Base-by-base conservation (phyloP, 2,797 vertebrate species). In the Platyrinchus mystaceus region DNA sequence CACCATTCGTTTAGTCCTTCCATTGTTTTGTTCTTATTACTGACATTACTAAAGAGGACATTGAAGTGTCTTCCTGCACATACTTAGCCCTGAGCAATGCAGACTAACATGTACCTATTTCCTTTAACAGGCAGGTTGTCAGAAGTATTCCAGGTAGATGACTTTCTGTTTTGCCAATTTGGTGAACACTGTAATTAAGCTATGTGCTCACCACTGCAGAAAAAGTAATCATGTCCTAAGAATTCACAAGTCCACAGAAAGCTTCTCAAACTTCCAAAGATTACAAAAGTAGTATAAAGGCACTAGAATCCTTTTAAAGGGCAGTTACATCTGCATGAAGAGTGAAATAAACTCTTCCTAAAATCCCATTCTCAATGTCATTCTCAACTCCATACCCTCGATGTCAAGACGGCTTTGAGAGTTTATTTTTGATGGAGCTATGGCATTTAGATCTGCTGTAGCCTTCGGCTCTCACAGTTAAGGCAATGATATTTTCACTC, bases 401-500 rank as follows among this genome's bases (percentile, higher is more conserved):
- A 66, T 56, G 94, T 81, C 89, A 90, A 81, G 83, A 88, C 36
- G 55, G 82, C 59, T 94, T 90, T 94, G 77, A 86, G 59, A 67
- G 70, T 64, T 84, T 82, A 96, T 86, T 94, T 84, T 89, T 93
- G 91, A 97, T 86, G 59, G 94, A 91, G 47, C 77, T 81, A 52
- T 56, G 80, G 76, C 79, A 76, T 92, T 95, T 76, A 79, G 83
- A 94, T 91, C 84, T 91, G 64, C 63, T 60, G 82, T 94, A 95
- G 92, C 93, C 96, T 90, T 94, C 19, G 67, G 94, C 92, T 90
- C 63, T 93, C 24, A 7, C 69, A 52, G 79, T 70, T 76, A 92
- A 92, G 62, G 84, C 89, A 86, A 88, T 84, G 87, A 88, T 93
- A 96, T 90, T 93, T 94, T 91, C 94, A 90, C 83, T 93, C 79